Evolutionary conservation across 2,888 invertebrate species (phyloP), one percentile per base, ranked within the genome.

Genomic region (Slavum lentiscoides): DNA sequence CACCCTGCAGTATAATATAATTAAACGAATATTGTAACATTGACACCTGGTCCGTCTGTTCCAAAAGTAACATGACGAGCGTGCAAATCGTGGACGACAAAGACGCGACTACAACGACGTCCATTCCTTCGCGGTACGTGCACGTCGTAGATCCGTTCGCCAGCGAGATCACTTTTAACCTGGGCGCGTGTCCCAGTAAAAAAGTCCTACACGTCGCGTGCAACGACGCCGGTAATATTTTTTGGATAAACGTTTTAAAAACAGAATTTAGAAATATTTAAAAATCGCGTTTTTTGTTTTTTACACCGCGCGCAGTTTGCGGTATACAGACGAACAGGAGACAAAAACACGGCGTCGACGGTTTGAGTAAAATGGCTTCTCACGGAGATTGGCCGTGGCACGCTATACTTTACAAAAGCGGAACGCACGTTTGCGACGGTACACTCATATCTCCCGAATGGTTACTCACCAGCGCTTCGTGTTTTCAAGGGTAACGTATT

Each of bases 301-400:
- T 13, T 49, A 49, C 49, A 49, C 49, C 15, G 49, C 9, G 49
- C 15, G 8, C 84, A 90, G 92, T 92, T 85, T 94, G 94, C 85
- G 94, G 94, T 0, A 86, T 92, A 69, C 89, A 92, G 76, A 90
- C 91, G 17, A 89, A 87, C 0, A 87, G 88, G 70, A 88, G 87
- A 6, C 85, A 86, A 4, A 85, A 85, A 59, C 84, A 84, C 77
- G 85, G 85, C 6, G 83, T 85, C 58, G 85, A 85, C 19, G 89
- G 89, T 1, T 87, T 94, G 82, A 89, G 90, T 59, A 93, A 93
- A 85, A 91, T 93, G 87, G 90, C 94, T 1, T 89, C 89, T 6
- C 92, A 93, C 0, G 95, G 94, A 3, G 94, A 95, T 86, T 95
- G 95, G 95, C 96, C 96, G n/a, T 96, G 96, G 95, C 92, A 94